Percentiles rank a stretch among this genome's conserved stretches.
phyloP scores from a whole-genome alignment of 2,888 invertebrate species.

The Machimus atricapillus region DNA sequence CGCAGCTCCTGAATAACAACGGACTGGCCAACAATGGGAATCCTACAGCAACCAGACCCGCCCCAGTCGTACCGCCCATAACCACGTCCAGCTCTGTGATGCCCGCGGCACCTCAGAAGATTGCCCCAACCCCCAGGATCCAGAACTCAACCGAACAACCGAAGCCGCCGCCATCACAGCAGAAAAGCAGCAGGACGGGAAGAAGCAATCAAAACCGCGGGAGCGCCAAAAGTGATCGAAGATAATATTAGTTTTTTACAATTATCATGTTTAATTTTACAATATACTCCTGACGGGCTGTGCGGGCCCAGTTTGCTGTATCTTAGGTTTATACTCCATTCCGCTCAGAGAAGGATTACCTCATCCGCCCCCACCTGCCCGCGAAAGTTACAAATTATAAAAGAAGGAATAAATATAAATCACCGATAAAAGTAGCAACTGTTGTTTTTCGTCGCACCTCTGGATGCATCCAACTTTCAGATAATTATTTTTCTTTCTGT shows the following conservation, averaged over 20 bases:
- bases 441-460: not conserved
- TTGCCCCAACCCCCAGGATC: constrained; percentile 4
- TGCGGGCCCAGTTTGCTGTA: not conserved
- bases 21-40: constrained; percentile 49
- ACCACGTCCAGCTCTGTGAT: constrained; percentile 28
- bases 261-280: not conserved
- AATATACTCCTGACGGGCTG: not conserved
- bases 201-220: constrained; percentile 49
- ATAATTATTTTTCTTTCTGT: not conserved
- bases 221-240: constrained; percentile 49
- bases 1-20: constrained; percentile 46
- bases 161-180: not conserved
- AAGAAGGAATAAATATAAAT: not conserved
- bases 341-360: not conserved
- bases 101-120: constrained; percentile 32
- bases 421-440: not conserved
- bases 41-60: constrained; percentile 28
- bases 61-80: constrained; percentile 36
- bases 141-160: constrained; percentile 1
- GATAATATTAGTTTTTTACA: constrained; percentile 45
- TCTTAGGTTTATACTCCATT: not conserved
- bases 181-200: constrained; percentile 47
- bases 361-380: not conserved
- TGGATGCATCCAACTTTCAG: not conserved
- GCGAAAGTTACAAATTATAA: not conserved